These are phyloP conservation scores for Drosophila mojavensis DNA, from an alignment of 1,140 invertebrate species.

Conservation along the genomic window DNA sequence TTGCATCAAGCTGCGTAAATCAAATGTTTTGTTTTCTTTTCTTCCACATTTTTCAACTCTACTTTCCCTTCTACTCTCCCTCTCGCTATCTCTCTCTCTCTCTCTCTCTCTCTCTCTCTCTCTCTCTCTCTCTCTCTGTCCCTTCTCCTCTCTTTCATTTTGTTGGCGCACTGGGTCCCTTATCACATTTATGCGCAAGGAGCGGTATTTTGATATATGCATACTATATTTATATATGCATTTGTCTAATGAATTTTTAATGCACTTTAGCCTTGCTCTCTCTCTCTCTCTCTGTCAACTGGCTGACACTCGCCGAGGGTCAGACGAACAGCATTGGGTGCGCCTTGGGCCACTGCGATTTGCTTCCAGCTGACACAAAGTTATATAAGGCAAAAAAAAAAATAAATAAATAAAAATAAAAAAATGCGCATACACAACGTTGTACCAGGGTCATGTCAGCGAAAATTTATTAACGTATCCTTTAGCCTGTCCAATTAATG, in stretches of 20 bases:
- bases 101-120: too few species aligned
- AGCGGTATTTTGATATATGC: slow-evolving; percentile 12
- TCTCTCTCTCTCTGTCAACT: slow-evolving; percentile 47
- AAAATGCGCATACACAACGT: slow-evolving; percentile 41
- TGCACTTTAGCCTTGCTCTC: slow-evolving; percentile 67
- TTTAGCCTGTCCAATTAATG: slow-evolving; percentile 23
- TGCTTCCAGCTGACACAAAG: slow-evolving; percentile 11
- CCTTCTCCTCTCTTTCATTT: slow-evolving; percentile 2
- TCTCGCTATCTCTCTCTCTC: neutral
- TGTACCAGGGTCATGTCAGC: slow-evolving; percentile 26
- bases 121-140: too few species aligned
- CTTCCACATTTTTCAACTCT: slow-evolving; percentile 21
- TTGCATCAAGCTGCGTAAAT: slow-evolving; percentile 52
- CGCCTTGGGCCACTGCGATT: slow-evolving; percentile 20
- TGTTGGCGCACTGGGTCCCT: slow-evolving; percentile 12
- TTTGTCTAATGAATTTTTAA: slow-evolving; percentile 75
- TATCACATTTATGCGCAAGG: slow-evolving; percentile 23
- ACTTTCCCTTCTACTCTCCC: neutral
- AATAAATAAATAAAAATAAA: neutral
- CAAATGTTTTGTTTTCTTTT: slow-evolving; percentile 65
- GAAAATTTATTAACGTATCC: slow-evolving; percentile 29
- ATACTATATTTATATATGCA: slow-evolving; percentile 22
- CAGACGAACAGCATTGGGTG: slow-evolving; percentile 18
- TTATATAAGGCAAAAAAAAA: slow-evolving; percentile 1
- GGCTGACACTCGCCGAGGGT: slow-evolving; percentile 29